Evolutionary conservation across 2,797 vertebrate species (phyloP), one percentile per base, ranked within the genome.

Genomic region (Parauchenoglanis punctatus): DNA sequence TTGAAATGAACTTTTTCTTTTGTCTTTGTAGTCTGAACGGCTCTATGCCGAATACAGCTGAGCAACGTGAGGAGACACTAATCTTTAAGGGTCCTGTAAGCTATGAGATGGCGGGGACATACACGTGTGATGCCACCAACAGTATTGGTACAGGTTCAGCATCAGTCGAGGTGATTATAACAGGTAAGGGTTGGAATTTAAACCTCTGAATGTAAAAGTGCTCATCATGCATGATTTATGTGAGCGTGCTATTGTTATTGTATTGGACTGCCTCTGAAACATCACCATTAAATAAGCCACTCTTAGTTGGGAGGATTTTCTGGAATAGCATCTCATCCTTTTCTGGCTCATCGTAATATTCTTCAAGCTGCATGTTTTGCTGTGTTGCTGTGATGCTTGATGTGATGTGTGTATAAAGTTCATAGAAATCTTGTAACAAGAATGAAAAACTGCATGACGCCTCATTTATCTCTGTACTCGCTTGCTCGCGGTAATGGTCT

Each of bases 71-170:
- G 92, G 97, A 97, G 87, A 93, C 97, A 31, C 95, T 99, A 52
- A 95, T 95, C 91, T 98, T 99, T 91, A 97, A 96, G 92, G 97
- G 97, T 18, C 97, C 97, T 0, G 93, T 99, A 86, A 97, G 95
- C 25, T 97, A 98, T 85, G 97, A 96, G 12, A 87, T 99, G 88
- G 96, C 97, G 0, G 98, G 98, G 72, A 99, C 96, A 5, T 99
- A 99, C 0, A 89, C 97, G 91, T 99, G 99, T 15, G 97, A 99
- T 54, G 98, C 98, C 70, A 98, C 97, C 89, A 99, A 99, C 80
- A 95, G 96, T 92, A 97, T 99, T 0, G 98, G 99, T 44, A 99
- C 97, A 0, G 95, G 96, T 20, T 98, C 98, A 0, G 97, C 94
- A 83, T 95, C 96, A 81, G 96, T 98, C 92, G 98, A 98, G 75